Percentiles rank a stretch among this genome's conserved stretches.
These are phyloP conservation scores for Balaeniceps rex DNA, from an alignment of 2,113 vertebrate species.

Conservation along the genomic window DNA sequence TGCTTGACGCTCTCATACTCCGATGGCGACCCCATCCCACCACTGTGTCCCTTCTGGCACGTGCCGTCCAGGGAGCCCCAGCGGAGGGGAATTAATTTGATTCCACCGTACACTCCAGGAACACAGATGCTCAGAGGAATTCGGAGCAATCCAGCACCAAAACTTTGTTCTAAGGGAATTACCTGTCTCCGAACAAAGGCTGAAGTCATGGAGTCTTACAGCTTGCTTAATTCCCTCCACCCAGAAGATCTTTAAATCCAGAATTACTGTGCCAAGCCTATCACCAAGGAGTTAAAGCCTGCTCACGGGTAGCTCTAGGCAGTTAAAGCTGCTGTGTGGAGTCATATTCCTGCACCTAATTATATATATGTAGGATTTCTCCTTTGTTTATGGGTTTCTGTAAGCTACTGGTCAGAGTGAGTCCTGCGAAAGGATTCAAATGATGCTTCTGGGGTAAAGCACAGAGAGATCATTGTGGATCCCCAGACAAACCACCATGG, in stretches of 20 bases:
- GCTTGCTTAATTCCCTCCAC: not conserved
- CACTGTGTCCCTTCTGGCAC: not conserved
- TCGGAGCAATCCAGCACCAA: not conserved
- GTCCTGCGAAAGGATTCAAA: not conserved
- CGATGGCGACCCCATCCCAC: rapidly evolving
- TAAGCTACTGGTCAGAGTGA: not conserved
- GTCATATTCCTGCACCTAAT: not conserved
- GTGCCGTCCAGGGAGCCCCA: not conserved
- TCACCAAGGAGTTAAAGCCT: not conserved
- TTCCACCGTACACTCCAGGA: not conserved
- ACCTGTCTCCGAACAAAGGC: not conserved
- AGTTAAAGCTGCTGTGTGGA: not conserved
- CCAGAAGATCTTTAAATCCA: not conserved
- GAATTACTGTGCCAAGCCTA: not conserved
- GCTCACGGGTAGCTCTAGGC: not conserved
- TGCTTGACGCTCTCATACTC: not conserved
- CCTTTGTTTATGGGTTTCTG: not conserved
- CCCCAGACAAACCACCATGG: not conserved
- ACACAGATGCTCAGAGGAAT: not conserved
- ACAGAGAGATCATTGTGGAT: not conserved
- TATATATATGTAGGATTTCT: not conserved
- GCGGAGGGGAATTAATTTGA: not conserved
- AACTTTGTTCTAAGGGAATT: not conserved
- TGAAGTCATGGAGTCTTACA: not conserved
- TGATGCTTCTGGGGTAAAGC: not conserved